These are phyloP conservation scores for Podargus strigoides DNA, from an alignment of 2,797 vertebrate genomes.

Conservation along the genomic window DNA sequence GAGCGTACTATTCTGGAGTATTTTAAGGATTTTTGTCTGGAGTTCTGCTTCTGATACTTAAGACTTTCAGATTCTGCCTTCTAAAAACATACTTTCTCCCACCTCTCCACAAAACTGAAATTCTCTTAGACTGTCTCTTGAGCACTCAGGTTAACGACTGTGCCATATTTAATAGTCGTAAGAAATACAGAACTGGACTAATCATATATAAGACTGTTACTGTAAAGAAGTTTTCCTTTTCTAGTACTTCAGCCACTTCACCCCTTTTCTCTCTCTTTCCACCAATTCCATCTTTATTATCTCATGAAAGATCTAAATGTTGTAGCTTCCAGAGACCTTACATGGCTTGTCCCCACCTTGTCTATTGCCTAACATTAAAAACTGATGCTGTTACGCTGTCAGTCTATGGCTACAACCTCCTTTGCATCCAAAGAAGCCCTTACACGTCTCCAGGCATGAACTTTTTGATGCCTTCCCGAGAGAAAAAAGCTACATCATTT, in stretches of 20 bases:
- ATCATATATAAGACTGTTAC: background rate
- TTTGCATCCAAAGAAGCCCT: background rate
- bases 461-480: background rate
- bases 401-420: background rate
- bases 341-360: no score
- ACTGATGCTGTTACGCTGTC: accelerated
- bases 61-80: background rate
- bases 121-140: background rate
- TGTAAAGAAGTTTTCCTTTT: background rate
- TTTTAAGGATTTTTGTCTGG: background rate
- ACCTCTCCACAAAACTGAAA: background rate
- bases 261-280: background rate
- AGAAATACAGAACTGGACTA: background rate
- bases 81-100: background rate
- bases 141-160: background rate
- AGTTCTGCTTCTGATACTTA: background rate
- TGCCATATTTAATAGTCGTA: background rate
- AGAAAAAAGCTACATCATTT: background rate
- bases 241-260: background rate
- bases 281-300: background rate
- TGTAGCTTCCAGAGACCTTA: background rate
- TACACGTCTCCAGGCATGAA: background rate
- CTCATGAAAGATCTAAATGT: background rate
- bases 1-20: background rate
- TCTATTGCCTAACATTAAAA: accelerated